phyloP scores from a whole-genome alignment of 2,888 invertebrate species.

The Caradrina kadenii region DNA sequence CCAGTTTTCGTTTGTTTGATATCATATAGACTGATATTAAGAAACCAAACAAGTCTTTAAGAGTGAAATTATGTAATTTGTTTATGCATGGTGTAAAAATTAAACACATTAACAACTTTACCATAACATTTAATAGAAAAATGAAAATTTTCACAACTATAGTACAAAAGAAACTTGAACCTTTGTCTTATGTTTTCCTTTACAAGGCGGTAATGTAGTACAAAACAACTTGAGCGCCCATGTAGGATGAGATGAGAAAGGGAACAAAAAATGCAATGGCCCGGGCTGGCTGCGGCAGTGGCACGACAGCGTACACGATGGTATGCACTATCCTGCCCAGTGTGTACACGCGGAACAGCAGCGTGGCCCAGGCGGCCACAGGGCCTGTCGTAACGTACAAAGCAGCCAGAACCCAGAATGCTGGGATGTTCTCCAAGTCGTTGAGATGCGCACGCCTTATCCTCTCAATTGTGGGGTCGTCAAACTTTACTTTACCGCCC shows the following conservation, averaged over 20 bases:
- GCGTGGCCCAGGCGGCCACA: conserved; percentile 75
- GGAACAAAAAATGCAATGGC: conserved; percentile 77
- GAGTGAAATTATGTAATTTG: too few species aligned
- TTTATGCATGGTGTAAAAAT: conserved; percentile 12
- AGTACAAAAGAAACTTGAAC: conserved; percentile 12
- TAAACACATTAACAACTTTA: conserved; percentile 19
- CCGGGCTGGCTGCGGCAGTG: conserved; percentile 91
- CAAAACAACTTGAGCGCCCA: conserved; percentile 78
- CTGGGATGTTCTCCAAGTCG: conserved; percentile 93
- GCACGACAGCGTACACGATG: conserved; percentile 91
- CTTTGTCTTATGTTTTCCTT: conserved; percentile 2
- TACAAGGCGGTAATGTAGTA: conserved; percentile 73
- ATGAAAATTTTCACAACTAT: conserved; percentile 3
- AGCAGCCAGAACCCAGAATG: conserved; percentile 91
- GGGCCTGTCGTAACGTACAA: conserved; percentile 92
- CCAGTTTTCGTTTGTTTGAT: background rate
- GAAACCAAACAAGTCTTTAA: background rate
- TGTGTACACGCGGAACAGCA: conserved; percentile 88
- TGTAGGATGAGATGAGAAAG: conserved; percentile 76
- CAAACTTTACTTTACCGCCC: conserved; percentile 79
- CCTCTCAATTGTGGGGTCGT: conserved; percentile 80
- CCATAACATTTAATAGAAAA: background rate
- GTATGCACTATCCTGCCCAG: conserved; percentile 91
- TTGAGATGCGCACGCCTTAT: conserved; percentile 92
- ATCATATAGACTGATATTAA: background rate